Evolutionary conservation across 92 coral and sea anemone species (phyloP).

Genomic region (Palythoa grandiflora): DNA sequence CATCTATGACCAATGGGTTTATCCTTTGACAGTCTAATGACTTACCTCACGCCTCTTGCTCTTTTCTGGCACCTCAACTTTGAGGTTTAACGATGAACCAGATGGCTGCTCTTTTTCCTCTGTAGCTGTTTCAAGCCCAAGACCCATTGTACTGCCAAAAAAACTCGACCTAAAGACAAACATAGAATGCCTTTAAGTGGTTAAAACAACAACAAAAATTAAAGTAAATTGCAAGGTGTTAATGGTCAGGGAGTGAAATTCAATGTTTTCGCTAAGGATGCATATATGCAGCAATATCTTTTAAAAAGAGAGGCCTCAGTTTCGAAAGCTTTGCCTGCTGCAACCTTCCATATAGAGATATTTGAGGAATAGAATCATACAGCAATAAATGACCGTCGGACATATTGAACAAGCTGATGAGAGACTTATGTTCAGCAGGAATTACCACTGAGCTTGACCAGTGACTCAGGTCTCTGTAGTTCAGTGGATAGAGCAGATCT

Average conservation of each 20-base stretch:
- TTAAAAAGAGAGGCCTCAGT: no score
- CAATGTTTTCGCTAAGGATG: not conserved
- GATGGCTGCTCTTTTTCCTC: constrained; percentile 73
- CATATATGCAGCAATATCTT: no score
- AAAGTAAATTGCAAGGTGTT: not conserved
- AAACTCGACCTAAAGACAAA: constrained; percentile 78
- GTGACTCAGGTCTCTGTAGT: no score
- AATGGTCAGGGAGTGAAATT: not conserved
- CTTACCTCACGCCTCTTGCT: constrained; percentile 75
- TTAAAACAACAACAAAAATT: not conserved
- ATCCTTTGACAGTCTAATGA: not conserved
- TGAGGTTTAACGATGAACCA: constrained; percentile 75
- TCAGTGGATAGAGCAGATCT: no score
- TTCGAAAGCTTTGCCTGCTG: no score
- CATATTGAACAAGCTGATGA: no score
- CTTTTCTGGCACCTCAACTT: constrained; percentile 89
- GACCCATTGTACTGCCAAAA: constrained; percentile 78
- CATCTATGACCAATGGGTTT: no score
- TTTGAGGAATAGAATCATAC: no score
- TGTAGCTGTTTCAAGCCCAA: constrained; percentile 72
- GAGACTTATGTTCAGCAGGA: no score
- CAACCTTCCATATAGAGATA: no score
- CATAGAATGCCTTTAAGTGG: not conserved
- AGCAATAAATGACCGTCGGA: no score
- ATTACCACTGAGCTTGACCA: no score